Percentiles rank a stretch among this genome's conserved stretches.
phyloP scores from a whole-genome alignment of 2,113 vertebrate genomes.

The Semicossyphus pulcher region DNA sequence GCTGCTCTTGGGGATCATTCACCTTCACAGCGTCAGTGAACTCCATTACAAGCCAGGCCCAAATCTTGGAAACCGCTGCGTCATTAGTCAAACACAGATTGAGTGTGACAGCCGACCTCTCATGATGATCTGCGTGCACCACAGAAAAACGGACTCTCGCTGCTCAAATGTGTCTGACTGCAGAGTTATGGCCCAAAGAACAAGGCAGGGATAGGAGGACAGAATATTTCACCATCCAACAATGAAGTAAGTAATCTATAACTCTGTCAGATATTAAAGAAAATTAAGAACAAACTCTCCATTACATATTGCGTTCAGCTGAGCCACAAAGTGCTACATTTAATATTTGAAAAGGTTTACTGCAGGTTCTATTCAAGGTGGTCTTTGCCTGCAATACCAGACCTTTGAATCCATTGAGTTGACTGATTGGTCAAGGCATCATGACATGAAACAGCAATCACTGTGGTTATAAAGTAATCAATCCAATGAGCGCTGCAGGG shows the following conservation, averaged over 20 bases:
- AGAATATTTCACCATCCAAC: too few relatives aligned
- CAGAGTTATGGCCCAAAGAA: background rate
- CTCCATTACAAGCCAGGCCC: conserved; percentile 59
- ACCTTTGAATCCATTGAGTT: background rate
- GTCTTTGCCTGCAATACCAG: background rate
- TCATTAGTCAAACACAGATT: conserved; percentile 69
- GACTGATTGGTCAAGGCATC: background rate
- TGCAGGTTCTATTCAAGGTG: background rate
- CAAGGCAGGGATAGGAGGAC: conserved; percentile 1
- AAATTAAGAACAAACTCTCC: background rate
- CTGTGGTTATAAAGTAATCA: background rate
- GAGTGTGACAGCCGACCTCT: conserved; percentile 67
- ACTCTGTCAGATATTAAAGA: background rate
- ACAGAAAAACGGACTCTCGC: conserved; percentile 32
- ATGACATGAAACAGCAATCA: background rate
- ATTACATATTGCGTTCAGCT: background rate
- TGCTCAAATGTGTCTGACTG: conserved; percentile 7
- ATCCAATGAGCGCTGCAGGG: background rate
- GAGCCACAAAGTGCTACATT: conserved; percentile 21
- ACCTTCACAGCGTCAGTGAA: conserved; percentile 65
- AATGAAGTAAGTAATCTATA: too few relatives aligned
- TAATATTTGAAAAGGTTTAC: background rate
- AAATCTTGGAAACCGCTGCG: conserved; percentile 59
- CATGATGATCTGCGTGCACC: conserved; percentile 43
- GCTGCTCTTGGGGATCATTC: conserved; percentile 70